Percentiles rank a stretch among this genome's conserved stretches.
These are phyloP conservation scores for Gasterosteus aculeatus DNA, from an alignment of 2,113 vertebrate species.

Conservation along the genomic window DNA sequence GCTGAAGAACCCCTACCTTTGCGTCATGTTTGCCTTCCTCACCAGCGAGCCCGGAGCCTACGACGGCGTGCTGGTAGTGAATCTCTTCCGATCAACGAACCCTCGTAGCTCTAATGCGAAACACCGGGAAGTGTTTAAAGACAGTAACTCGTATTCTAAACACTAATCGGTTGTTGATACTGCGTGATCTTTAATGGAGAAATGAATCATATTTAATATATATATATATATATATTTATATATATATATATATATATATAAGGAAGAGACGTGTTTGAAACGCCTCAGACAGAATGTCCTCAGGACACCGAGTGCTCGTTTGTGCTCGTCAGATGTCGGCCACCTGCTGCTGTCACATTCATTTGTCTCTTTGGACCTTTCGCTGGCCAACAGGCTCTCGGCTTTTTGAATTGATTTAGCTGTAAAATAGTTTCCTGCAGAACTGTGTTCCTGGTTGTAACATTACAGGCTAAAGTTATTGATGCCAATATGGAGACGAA, in stretches of 20 bases:
- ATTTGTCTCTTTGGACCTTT: slow-evolving; percentile 32
- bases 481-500: background rate
- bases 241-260: no score
- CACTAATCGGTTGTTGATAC: background rate
- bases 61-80: slow-evolving; percentile 91
- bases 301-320: slow-evolving; percentile 18
- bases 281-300: background rate
- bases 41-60: slow-evolving; percentile 95
- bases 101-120: slow-evolving; percentile 9
- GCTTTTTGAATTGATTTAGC: slow-evolving; percentile 11
- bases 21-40: slow-evolving; percentile 98
- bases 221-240: no score
- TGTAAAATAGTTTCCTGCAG: background rate
- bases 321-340: slow-evolving; percentile 29
- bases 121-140: background rate
- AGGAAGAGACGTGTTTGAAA: slow-evolving; percentile 42
- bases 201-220: background rate
- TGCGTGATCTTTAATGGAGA: slow-evolving; percentile 16
- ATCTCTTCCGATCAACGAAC: slow-evolving; percentile 7
- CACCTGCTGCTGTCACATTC: slow-evolving; percentile 23
- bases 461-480: background rate
- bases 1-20: slow-evolving; percentile 94
- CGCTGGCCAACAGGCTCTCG: slow-evolving; percentile 9
- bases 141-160: no score
- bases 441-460: background rate